Evolutionary conservation across 1,140 invertebrate species (phyloP).

Genomic region (Trichomalopsis sarcophagae): DNA sequence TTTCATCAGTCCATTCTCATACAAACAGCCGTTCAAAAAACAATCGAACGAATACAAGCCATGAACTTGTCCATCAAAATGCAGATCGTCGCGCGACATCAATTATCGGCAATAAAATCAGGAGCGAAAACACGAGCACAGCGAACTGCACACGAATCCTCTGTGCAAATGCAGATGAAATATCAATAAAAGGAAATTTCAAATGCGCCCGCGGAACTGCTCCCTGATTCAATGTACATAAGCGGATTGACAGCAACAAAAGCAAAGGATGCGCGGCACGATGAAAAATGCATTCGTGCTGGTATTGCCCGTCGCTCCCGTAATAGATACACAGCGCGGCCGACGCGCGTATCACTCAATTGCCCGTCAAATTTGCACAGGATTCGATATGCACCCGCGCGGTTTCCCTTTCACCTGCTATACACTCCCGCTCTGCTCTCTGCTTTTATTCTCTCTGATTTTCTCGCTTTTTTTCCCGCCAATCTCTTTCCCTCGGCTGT

Average conservation of each 20-base stretch:
- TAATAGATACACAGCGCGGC: slow-evolving; percentile 33
- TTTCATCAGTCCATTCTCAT: too few relatives aligned
- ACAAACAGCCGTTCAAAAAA: neutral
- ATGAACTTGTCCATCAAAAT: slow-evolving; percentile 23
- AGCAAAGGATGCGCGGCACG: slow-evolving; percentile 29
- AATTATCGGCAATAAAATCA: slow-evolving; percentile 13
- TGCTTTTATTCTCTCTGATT: neutral
- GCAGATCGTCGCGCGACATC: neutral
- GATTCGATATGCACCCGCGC: slow-evolving; percentile 39
- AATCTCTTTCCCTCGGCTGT: slow-evolving; percentile 27
- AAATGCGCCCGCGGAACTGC: neutral
- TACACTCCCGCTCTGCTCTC: neutral
- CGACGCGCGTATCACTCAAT: slow-evolving; percentile 21
- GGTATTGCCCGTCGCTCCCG: neutral
- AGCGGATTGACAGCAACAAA: slow-evolving; percentile 47
- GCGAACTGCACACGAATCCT: neutral
- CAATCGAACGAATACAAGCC: neutral
- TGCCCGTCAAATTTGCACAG: slow-evolving; percentile 44
- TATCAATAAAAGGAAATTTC: slow-evolving; percentile 33
- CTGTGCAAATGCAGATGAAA: slow-evolving; percentile 30
- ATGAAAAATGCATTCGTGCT: slow-evolving; percentile 46
- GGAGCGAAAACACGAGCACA: neutral
- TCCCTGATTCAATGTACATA: slow-evolving; percentile 36
- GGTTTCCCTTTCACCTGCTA: slow-evolving; percentile 27
- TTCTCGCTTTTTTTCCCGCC: neutral